A percentile compares a stretch with the other conserved stretches of the same genome.
Evolutionary conservation across 2,888 invertebrate species (phyloP).

Genomic region (Dolichomitus sp.): DNA sequence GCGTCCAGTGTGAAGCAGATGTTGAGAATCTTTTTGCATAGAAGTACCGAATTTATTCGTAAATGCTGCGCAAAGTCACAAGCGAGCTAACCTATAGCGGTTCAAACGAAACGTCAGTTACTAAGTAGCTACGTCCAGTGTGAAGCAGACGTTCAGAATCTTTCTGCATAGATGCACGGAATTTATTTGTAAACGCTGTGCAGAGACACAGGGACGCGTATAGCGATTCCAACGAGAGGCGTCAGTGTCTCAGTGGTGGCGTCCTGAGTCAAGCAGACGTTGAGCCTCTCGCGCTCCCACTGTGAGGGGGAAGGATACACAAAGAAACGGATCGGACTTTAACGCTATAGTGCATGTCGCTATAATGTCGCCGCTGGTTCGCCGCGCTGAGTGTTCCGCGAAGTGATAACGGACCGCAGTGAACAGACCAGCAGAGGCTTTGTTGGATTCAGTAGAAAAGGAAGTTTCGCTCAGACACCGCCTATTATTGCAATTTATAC

Average conservation of each 20-base stretch:
- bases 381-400: background rate
- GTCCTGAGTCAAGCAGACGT: no score
- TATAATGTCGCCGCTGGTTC: background rate
- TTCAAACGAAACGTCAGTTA: no score
- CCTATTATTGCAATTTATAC: constrained; percentile 6
- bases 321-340: constrained; percentile 3
- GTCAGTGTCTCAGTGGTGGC: no score
- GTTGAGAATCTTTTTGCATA: background rate
- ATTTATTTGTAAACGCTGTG: no score
- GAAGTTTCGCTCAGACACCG: constrained; percentile 1
- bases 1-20: constrained; percentile 11
- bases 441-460: constrained; percentile 5
- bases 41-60: no score
- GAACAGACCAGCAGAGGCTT: background rate
- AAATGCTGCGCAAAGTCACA: no score
- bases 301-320: background rate
- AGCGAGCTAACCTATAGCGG: no score
- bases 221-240: no score
- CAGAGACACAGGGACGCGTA: no score
- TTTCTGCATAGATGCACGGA: no score
- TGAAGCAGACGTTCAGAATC: no score
- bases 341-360: constrained; percentile 1
- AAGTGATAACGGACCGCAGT: constrained; percentile 5
- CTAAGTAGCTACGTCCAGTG: no score
- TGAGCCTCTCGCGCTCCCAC: background rate